These are phyloP conservation scores for Xylocampa areola DNA, from an alignment of 2,888 invertebrate species.

Conservation along the genomic window DNA sequence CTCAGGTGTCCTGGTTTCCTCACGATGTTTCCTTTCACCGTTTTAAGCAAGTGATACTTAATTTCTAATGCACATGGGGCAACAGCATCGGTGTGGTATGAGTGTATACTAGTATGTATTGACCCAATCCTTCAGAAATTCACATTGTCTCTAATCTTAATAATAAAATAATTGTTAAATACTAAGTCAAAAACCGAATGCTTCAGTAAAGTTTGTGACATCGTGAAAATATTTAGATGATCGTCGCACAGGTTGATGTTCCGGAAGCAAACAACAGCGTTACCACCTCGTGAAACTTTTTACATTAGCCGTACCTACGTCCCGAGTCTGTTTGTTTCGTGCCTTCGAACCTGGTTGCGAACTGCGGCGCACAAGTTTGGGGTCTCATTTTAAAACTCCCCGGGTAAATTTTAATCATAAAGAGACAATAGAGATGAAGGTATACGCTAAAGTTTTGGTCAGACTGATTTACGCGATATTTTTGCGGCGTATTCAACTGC, in stretches of 20 bases:
- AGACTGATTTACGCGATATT: constrained; percentile 75
- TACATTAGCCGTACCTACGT: constrained; percentile 79
- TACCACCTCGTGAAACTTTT: constrained; percentile 80
- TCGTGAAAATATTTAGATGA: constrained; percentile 62
- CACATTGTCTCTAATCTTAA: not conserved
- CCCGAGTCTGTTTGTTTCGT: constrained; percentile 81
- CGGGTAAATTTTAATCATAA: constrained; percentile 84
- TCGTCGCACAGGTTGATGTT: constrained; percentile 74
- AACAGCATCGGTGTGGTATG: too few species aligned
- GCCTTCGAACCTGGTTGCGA: constrained; percentile 76
- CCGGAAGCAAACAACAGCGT: constrained; percentile 79
- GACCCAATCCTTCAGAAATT: constrained; percentile 1
- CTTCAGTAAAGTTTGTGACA: constrained; percentile 25
- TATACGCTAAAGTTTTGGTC: constrained; percentile 73
- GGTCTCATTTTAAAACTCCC: constrained; percentile 83
- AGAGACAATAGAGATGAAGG: constrained; percentile 82
- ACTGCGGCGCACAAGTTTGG: constrained; percentile 81
- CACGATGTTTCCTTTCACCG: too few species aligned
- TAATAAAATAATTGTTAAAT: not conserved
- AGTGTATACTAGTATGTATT: not conserved
- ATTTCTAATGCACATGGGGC: too few species aligned
- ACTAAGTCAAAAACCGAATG: constrained; percentile 32
- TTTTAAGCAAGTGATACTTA: too few species aligned
- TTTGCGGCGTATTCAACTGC: constrained; percentile 61
- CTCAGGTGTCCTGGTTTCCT: too few species aligned